A percentile compares a stretch with the other conserved stretches of the same genome.
Evolutionary conservation across 92 coral and sea anemone genomes (phyloP).

Genomic region (Ricordea florida): DNA sequence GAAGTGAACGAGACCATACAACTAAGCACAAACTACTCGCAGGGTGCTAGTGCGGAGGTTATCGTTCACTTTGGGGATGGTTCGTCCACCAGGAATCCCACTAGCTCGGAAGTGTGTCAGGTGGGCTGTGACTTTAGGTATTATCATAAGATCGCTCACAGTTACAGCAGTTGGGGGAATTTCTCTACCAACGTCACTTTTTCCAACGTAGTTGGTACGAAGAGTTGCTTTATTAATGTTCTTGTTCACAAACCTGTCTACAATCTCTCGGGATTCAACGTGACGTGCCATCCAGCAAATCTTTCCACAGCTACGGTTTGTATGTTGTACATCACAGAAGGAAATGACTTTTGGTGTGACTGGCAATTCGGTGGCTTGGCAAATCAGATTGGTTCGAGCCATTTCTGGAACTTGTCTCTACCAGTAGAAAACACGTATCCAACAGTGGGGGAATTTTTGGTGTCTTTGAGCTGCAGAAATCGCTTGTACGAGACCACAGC

Average conservation of each 20-base stretch:
- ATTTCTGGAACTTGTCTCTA: slow-evolving; percentile 55
- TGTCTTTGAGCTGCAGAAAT: slow-evolving; percentile 64
- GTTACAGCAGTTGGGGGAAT: slow-evolving; percentile 39
- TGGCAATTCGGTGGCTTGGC: slow-evolving; percentile 77
- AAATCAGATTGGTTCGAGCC: slow-evolving; percentile 2
- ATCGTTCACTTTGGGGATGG: slow-evolving; percentile 51
- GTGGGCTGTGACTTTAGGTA: background rate
- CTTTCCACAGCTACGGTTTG: slow-evolving; percentile 49
- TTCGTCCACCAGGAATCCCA: background rate
- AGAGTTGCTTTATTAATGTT: slow-evolving; percentile 30
- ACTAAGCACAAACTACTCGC: slow-evolving; percentile 34
- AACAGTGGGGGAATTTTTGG: slow-evolving; percentile 39
- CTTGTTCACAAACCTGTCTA: slow-evolving; percentile 82
- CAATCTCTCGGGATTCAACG: slow-evolving; percentile 51
- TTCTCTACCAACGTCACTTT: slow-evolving; percentile 61
- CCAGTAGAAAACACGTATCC: slow-evolving; percentile 43
- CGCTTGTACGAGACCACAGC: slow-evolving; percentile 63
- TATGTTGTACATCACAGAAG: slow-evolving; percentile 58
- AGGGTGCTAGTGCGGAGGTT: slow-evolving; percentile 59
- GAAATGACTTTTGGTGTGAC: slow-evolving; percentile 79
- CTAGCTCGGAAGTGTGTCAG: background rate
- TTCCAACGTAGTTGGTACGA: slow-evolving; percentile 64
- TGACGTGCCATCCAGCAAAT: slow-evolving; percentile 50
- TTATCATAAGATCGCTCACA: background rate
- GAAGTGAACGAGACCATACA: slow-evolving; percentile 87